Evolutionary conservation across 2,797 vertebrate species (phyloP).

Genomic region (Acanthurus lineatus): DNA sequence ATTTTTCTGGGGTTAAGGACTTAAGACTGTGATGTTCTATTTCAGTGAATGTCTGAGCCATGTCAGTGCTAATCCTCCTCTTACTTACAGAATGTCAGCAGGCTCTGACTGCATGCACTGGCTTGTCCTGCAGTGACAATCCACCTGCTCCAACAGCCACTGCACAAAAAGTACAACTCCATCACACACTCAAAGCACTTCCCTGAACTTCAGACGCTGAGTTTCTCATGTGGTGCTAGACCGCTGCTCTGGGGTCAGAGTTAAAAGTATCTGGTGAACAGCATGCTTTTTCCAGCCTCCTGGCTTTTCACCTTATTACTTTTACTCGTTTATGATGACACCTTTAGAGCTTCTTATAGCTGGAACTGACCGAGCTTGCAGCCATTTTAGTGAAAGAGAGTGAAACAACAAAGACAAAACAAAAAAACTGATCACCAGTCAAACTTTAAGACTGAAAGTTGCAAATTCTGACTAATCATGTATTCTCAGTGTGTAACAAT

Average conservation of each 20-base stretch:
- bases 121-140: slow-evolving; percentile 36
- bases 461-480: neutral
- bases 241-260: neutral
- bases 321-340: too few species aligned
- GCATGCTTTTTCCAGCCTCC: slow-evolving; percentile 20
- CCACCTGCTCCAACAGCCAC: slow-evolving; percentile 20
- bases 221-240: neutral
- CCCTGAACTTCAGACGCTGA: slow-evolving; percentile 17
- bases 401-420: neutral
- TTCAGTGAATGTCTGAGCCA: slow-evolving; percentile 36
- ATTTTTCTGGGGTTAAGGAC: slow-evolving; percentile 16
- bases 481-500: neutral
- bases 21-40: slow-evolving; percentile 41
- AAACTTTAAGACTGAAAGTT: neutral
- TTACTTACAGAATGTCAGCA: slow-evolving; percentile 48
- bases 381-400: neutral
- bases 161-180: slow-evolving; percentile 5
- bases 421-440: neutral
- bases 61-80: slow-evolving; percentile 49
- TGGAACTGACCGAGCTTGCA: neutral
- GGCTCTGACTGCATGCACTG: slow-evolving; percentile 30
- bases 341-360: too few species aligned
- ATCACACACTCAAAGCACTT: slow-evolving; percentile 21
- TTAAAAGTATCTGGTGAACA: neutral
- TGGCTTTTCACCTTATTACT: neutral